These are phyloP conservation scores for Steatornis caripensis DNA, from an alignment of 2,113 vertebrate genomes.

Conservation along the genomic window DNA sequence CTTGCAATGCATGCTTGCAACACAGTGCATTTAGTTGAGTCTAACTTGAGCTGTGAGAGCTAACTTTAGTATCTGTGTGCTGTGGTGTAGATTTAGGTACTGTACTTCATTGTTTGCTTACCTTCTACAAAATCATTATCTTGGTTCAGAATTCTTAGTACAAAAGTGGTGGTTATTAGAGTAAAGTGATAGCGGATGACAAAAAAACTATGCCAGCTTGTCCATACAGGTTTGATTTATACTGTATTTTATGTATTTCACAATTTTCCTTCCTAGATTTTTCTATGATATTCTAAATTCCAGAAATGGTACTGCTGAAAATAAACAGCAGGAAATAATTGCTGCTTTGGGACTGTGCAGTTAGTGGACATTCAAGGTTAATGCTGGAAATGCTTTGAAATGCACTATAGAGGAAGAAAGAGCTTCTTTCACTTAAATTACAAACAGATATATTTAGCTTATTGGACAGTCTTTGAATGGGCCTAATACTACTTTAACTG, in stretches of 20 bases:
- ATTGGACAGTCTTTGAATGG: neutral
- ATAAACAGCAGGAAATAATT: neutral
- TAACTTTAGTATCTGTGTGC: neutral
- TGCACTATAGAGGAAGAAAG: neutral
- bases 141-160: neutral
- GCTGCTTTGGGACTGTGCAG: neutral
- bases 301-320: neutral
- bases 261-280: neutral
- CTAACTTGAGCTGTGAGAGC: neutral
- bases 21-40: neutral
- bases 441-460: neutral
- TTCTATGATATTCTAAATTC: neutral
- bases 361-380: neutral
- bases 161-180: neutral
- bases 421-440: neutral
- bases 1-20: neutral
- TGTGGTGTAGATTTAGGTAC: neutral
- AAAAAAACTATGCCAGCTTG: neutral
- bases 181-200: neutral
- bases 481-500: neutral
- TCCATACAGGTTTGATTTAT: neutral
- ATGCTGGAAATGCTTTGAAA: neutral
- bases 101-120: neutral
- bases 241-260: neutral
- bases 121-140: neutral